Base-by-base conservation (phyloP, 1,140 invertebrate genomes). In the Diorhabda elongata region DNA sequence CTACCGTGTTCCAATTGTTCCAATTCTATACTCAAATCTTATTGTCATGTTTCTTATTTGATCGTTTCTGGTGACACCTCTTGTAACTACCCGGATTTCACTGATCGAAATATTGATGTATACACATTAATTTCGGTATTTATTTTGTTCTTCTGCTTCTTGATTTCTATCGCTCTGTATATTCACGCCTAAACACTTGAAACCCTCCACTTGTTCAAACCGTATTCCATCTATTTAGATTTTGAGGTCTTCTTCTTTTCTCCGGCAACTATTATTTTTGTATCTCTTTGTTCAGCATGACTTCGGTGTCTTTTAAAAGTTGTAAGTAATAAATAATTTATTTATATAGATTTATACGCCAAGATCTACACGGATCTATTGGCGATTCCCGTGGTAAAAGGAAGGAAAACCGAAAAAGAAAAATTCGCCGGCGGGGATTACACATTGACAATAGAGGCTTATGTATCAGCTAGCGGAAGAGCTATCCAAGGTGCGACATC, bases 351-450 rank as follows among this genome's bases (percentile, higher is more conserved):
- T 76, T 82, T 97, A 7, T 99, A 99, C 81, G 88, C 89, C 0
- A 82, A 84, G 71, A 89, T 99, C 2, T 99, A 99, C 82, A 94
- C 95, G 66, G 87, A 99, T 56, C 83, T 98, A 11, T 78, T 99
- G 56, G 98, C 98, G 0, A 90, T 99, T 64, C 98, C 98, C 0
- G 97, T 99, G 0, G 86, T 99, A 0, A 91, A 91, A 79, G 98
- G 98, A 0, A 88, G 91, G 26, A 99, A 99, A 85, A 98, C 97
- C 0, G 96, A 99, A 82, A 99, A 99, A 82, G 98, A 99, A 84
- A 98, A 99, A 80, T 99, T 99, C 84, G 97, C 98, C 52, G 98
- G 98, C 61, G 96, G 93, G 45, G 95, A 98, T 82, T 99, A 94
- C 79, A 99, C 98, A 0, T 97, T 96, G 0, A 99, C 98, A 0